A percentile compares a stretch with the other conserved stretches of the same genome.
phyloP scores from a whole-genome alignment of 2,797 vertebrate species.

The Megalops cyprinoides region DNA sequence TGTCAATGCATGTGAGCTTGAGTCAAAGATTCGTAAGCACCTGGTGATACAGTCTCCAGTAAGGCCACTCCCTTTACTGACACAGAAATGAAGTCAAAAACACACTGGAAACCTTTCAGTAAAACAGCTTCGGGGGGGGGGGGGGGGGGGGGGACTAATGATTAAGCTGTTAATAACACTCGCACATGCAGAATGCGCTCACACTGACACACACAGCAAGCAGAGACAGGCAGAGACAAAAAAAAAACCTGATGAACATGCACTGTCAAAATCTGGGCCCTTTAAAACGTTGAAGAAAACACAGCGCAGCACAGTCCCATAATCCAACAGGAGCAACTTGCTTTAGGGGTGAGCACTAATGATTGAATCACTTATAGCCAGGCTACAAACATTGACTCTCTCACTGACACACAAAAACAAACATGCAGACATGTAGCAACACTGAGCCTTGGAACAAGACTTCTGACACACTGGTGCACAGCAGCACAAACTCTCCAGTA shows the following conservation, averaged over 20 bases:
- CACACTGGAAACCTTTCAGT: slow-evolving; percentile 22
- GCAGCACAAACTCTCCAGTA: neutral
- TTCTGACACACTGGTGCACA: neutral
- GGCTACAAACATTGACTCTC: neutral
- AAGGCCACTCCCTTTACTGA: slow-evolving; percentile 7
- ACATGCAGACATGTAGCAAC: slow-evolving; percentile 22
- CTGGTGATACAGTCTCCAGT: neutral
- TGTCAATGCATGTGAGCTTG: slow-evolving; percentile 10
- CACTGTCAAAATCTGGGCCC: slow-evolving; percentile 37
- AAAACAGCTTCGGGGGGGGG: slow-evolving; percentile 9
- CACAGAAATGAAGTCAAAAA: slow-evolving; percentile 29
- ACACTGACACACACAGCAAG: slow-evolving; percentile 35
- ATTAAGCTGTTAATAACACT: slow-evolving; percentile 9
- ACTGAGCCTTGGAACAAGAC: slow-evolving; percentile 34
- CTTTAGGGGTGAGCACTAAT: neutral
- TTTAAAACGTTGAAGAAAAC: slow-evolving; percentile 7
- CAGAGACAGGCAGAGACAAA: slow-evolving; percentile 32
- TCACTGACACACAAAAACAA: slow-evolving; percentile 19
- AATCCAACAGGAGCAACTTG: neutral
- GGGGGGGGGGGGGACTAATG: neutral
- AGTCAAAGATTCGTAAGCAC: slow-evolving; percentile 23
- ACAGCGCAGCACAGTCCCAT: neutral
- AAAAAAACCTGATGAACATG: slow-evolving; percentile 31
- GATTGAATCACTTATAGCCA: neutral
- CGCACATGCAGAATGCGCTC: slow-evolving; percentile 9